phyloP scores from a whole-genome alignment of 2,113 vertebrate species.

The Scomber colias region DNA sequence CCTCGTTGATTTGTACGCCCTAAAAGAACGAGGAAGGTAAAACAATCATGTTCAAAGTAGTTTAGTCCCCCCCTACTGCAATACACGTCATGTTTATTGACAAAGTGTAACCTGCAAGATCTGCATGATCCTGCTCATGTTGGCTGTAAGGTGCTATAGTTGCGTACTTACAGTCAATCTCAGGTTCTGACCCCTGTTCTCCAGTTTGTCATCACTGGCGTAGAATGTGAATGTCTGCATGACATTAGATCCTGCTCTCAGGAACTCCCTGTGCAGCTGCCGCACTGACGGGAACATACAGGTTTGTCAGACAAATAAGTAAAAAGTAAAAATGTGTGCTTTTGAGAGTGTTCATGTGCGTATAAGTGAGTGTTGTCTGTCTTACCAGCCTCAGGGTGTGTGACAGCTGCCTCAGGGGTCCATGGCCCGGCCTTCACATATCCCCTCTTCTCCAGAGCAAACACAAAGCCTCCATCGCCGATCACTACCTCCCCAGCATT shows the following conservation, averaged over 20 bases:
- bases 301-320: background rate
- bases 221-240: slow-evolving; percentile 99
- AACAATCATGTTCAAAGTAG: too few species aligned
- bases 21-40: slow-evolving; percentile 54
- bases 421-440: slow-evolving; percentile 92
- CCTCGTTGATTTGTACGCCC: slow-evolving; percentile 95
- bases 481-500: too few species aligned
- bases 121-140: background rate
- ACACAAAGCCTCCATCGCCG: too few species aligned
- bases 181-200: slow-evolving; percentile 96
- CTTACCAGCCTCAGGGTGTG: slow-evolving; percentile 92
- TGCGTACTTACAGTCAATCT: slow-evolving; percentile 88
- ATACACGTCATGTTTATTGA: background rate
- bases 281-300: slow-evolving; percentile 85
- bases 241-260: slow-evolving; percentile 93
- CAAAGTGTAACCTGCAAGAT: slow-evolving; percentile 88
- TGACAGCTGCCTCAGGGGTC: slow-evolving; percentile 92
- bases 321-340: slow-evolving; percentile 2
- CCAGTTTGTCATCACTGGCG: slow-evolving; percentile 97
- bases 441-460: too few species aligned
- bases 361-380: background rate
- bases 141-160: background rate
- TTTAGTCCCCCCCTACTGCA: too few species aligned
- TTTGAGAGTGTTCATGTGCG: background rate
- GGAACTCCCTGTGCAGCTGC: slow-evolving; percentile 97